A percentile compares a stretch with the other conserved stretches of the same genome.
Conservation (phyloP, 2,113 vertebrate species). For the Bothrops jararaca region DNA sequence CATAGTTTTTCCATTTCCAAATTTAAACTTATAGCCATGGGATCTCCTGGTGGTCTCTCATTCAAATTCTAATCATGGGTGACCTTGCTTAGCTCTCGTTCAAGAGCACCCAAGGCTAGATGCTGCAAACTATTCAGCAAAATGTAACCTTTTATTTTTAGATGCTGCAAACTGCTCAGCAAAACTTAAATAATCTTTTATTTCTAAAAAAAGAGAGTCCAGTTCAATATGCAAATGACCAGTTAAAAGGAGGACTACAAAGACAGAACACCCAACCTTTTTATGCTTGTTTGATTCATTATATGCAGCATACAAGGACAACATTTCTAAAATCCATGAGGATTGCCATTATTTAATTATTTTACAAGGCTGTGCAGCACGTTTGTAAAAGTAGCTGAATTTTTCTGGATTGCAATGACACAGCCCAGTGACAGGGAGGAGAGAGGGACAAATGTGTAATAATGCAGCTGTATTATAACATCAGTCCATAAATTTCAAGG, state of each 20-base stretch:
- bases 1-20: not conserved
- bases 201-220: not conserved
- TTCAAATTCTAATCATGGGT: not conserved
- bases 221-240: not conserved
- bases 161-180: not conserved
- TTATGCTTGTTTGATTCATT: conserved; percentile 61
- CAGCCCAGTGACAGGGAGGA: conserved; percentile 61
- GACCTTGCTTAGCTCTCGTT: not conserved
- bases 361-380: conserved; percentile 58
- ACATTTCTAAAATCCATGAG: conserved; percentile 68
- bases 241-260: conserved; percentile 53
- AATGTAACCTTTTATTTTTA: not conserved
- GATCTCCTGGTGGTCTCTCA: not conserved
- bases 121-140: not conserved
- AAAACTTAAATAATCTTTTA: not conserved
- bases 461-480: conserved; percentile 66
- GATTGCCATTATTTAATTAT: conserved; percentile 50
- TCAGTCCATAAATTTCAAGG: conserved; percentile 73
- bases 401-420: conserved; percentile 62
- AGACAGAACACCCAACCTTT: conserved; percentile 44
- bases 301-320: conserved; percentile 54
- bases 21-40: not conserved
- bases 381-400: conserved; percentile 66
- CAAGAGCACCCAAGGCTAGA: not conserved
- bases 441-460: conserved; percentile 66